phyloP scores from a whole-genome alignment of 2,797 vertebrate species.

The Macrochelys suwanniensis region DNA sequence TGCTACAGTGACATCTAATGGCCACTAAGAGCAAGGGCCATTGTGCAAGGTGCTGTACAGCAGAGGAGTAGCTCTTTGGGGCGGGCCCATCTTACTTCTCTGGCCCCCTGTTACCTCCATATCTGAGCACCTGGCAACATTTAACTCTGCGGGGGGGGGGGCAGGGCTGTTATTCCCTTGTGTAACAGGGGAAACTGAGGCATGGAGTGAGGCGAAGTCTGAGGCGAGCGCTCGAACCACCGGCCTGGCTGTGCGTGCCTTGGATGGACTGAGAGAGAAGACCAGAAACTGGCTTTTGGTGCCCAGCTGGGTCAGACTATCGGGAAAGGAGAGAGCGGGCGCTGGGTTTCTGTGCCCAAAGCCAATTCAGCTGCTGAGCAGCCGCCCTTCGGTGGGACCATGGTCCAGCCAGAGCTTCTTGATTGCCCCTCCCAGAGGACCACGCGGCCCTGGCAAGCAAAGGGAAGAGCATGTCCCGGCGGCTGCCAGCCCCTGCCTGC shows the following conservation, averaged over 20 bases:
- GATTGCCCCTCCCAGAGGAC: neutral
- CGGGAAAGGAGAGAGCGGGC: neutral
- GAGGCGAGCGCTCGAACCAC: neutral
- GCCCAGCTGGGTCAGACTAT: neutral
- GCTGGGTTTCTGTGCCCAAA: neutral
- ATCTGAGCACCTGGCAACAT: neutral
- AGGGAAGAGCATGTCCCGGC: accelerated
- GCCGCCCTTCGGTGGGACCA: neutral
- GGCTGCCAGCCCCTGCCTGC: neutral
- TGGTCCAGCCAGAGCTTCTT: neutral
- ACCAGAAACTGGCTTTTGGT: neutral
- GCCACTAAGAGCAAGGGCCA: neutral
- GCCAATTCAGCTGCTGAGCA: neutral
- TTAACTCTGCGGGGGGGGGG: accelerated
- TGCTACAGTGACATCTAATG: neutral
- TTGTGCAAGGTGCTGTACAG: neutral
- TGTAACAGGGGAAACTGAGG: neutral
- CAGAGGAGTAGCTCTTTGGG: no score
- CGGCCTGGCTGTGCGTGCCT: neutral
- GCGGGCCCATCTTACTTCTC: neutral
- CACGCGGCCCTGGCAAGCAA: neutral
- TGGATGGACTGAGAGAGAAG: neutral
- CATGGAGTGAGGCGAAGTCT: neutral
- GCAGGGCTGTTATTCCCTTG: neutral
- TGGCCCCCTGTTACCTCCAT: neutral